These are phyloP conservation scores for Thysanoteuthis rhombus DNA, from an alignment of 2,888 invertebrate genomes.

Conservation along the genomic window DNA sequence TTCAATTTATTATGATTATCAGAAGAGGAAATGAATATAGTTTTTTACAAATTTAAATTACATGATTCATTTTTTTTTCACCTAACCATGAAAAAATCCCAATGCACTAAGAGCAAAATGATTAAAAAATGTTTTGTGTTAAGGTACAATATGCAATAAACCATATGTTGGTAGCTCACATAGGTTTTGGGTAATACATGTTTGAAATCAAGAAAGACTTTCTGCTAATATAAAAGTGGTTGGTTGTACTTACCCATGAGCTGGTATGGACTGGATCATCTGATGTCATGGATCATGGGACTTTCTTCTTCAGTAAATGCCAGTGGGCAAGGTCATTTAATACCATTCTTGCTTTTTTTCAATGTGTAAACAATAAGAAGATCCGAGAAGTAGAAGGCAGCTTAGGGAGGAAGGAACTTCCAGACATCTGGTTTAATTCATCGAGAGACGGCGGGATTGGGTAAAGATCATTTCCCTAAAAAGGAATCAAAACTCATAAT, in stretches of 20 bases:
- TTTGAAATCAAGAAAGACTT: too few species aligned
- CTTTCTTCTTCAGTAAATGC: conserved; percentile 28
- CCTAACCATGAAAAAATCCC: too few species aligned
- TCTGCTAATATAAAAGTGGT: too few species aligned
- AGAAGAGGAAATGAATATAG: too few species aligned
- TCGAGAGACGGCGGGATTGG: neutral
- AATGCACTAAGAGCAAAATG: too few species aligned
- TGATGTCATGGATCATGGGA: conserved; percentile 28
- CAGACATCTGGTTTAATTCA: neutral
- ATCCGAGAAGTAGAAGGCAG: neutral
- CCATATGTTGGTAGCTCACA: too few species aligned
- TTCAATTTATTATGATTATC: too few species aligned
- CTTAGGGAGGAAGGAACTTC: neutral
- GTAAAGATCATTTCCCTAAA: conserved; percentile 20
- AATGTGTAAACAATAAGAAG: conserved; percentile 14
- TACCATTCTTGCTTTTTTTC: neutral
- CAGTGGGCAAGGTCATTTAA: neutral
- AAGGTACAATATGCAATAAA: too few species aligned
- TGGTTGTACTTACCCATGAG: conserved; percentile 18
- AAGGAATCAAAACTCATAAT: neutral
- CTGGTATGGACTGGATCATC: conserved; percentile 31
- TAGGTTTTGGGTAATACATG: too few species aligned
- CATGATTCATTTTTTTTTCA: too few species aligned
- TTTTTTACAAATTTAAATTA: too few species aligned
- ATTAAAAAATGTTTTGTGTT: too few species aligned